Base-by-base conservation (phyloP, 2,888 invertebrate genomes). In the Dryomyza anilis region DNA sequence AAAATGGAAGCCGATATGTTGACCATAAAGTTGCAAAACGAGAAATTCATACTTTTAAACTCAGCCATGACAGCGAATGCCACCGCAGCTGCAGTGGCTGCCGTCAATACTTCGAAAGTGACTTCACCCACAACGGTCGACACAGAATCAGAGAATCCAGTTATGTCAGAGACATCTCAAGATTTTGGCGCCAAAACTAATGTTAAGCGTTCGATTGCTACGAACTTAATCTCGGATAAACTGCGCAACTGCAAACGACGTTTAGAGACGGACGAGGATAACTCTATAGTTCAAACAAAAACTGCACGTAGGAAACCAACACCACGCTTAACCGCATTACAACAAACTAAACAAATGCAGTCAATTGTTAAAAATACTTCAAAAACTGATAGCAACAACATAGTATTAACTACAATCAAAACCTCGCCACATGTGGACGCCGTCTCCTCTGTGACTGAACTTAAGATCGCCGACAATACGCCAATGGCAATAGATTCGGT, bases 11-110 rank as follows among this genome's bases (percentile, higher is more conserved):
- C 81, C 29, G 82, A 83, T 62, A 67, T 78, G 66, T 63, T 65
- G n/a, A 77, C 74, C 2, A 73, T 82, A 57, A 79, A 81, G 62
- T 48, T 82, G 56, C 82, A 82, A 70, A 79, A 75, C 68, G 79
- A 78, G 29, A 81, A 79, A 68, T 78, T 80, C 59, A 69, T 81
- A 23, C 64, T 83, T 0, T 67, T 82, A 1, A 81, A 79, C 21
- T 72, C 77, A 0, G 74, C 77, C 0, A 71, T 78, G 56, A 71
- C 70, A 8, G 72, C 75, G 0, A 73, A 69, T 66, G 71, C 70
- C 8, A 67, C 30, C 7, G 19, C 50, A 6, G 56, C 48, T 1
- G 36, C 46, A 19, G 8, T 43, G 19, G 12, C 59, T 19, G 33
- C 8, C 33, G 12, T 30, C 46, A 46, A 46, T 27, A 29, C 52